Evolutionary conservation across 2,888 invertebrate species (phyloP), one percentile per base, ranked within the genome.

Genomic region (Acleris sparsana): DNA sequence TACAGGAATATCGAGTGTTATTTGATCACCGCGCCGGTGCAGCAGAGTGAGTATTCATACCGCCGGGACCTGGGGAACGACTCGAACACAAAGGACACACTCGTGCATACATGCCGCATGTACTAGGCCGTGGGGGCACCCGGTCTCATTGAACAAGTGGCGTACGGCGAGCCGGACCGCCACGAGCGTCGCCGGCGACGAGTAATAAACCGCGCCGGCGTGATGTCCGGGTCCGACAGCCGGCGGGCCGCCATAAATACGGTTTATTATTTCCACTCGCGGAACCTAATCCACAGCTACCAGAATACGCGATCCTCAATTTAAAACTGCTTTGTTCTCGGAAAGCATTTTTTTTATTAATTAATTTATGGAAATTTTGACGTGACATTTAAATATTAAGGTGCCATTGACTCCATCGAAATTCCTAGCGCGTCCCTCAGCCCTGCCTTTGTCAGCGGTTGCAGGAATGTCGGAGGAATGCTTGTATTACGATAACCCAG

Each of bases 301-400:
- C 20, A 20, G 9, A 46, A 59, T 63, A 63, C 58, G 58, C 63
- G 58, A 48, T 48, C 58, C 53, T n/a, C 53, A 61, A 59, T 63
- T 63, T 63, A 46, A 63, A 59, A 62, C 46, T 22, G 53, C 46
- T 53, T 53, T 58, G 58, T 53, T 53, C 53, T 25, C 63, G 29
- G 44, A 57, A 62, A 53, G 16, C 62, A 52, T 59, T 53, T 63
- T 63, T 63, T 22, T 63, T 33, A 53, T 62, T 55, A 39, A 58
- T 46, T 44, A 53, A 63, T 59, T 59, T 63, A 63, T 63, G 58
- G 53, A 63, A 63, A 58, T 52, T 53, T 58, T 22, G 46, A 63
- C 58, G 63, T 58, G 53, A 58, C 17, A 46, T 55, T 55, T 56
- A 57, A 44, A 49, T 16, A 49, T 49, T 51, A 29, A 46, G 39